These are phyloP conservation scores for Promerops cafer DNA, from an alignment of 2,113 vertebrate species.

Conservation along the genomic window DNA sequence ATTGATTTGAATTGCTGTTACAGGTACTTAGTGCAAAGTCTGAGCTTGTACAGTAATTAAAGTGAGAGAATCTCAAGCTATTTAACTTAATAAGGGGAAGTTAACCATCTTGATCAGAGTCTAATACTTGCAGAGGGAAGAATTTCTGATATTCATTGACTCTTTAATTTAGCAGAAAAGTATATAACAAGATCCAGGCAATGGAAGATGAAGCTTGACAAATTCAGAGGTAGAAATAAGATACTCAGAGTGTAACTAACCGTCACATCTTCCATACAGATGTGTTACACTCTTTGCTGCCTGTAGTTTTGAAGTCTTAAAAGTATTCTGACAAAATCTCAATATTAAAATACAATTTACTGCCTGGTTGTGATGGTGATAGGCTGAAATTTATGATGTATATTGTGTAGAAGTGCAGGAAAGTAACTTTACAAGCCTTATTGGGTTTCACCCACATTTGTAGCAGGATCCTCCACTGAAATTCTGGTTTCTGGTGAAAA, in stretches of 20 bases:
- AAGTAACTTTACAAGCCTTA: neutral
- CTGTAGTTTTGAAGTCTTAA: neutral
- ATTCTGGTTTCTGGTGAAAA: neutral
- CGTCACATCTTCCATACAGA: neutral
- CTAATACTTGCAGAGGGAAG: neutral
- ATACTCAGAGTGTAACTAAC: constrained; percentile 12
- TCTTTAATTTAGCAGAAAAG: constrained; percentile 50
- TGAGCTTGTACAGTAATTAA: constrained; percentile 1
- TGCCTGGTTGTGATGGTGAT: neutral
- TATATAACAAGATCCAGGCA: neutral
- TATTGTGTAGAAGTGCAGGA: neutral
- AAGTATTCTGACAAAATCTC: neutral
- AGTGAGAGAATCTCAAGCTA: neutral
- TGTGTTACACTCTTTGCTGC: neutral
- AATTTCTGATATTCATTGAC: constrained; percentile 29
- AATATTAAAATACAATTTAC: neutral
- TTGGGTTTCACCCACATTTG: neutral
- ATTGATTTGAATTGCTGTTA: neutral
- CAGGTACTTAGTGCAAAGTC: neutral
- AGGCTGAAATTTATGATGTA: neutral
- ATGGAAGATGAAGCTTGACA: constrained; percentile 9
- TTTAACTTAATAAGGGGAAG: constrained; percentile 29
- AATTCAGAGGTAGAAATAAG: constrained; percentile 27
- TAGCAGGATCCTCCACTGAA: neutral
- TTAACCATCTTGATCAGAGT: constrained; percentile 27